Conservation (phyloP, 2,113 vertebrate species). For the Lanius ludovicianus region DNA sequence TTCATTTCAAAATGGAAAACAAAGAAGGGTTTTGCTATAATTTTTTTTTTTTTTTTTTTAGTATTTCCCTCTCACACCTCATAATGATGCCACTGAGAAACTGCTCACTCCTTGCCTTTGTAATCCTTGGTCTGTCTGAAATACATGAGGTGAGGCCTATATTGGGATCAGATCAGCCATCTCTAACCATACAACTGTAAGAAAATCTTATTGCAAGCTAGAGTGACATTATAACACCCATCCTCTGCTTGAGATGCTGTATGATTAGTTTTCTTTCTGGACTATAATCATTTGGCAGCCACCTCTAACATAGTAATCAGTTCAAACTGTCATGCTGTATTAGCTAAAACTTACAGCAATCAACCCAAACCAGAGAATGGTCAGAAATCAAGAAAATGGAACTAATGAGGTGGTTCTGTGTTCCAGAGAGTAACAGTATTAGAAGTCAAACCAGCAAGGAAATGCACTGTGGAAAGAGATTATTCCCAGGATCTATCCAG, state of each 20-base stretch:
- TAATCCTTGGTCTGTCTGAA: background rate
- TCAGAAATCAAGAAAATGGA: background rate
- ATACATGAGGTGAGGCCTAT: background rate
- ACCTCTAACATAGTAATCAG: background rate
- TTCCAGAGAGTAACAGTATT: background rate
- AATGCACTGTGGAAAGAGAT: background rate
- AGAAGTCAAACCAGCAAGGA: background rate
- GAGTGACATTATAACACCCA: background rate
- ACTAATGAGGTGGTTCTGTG: background rate
- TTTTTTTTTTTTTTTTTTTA: background rate
- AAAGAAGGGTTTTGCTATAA: background rate
- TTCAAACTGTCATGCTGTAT: background rate
- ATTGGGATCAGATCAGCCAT: background rate
- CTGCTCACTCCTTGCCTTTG: background rate
- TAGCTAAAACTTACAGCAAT: constrained; percentile 8
- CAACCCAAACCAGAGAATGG: background rate
- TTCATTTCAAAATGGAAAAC: background rate
- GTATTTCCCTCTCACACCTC: background rate
- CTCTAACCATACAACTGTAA: background rate
- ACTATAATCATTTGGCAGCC: background rate
- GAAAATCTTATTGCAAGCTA: background rate
- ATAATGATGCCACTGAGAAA: background rate
- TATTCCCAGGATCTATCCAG: background rate
- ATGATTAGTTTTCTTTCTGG: background rate
- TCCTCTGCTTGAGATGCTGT: background rate